Evolutionary conservation across 1,140 invertebrate genomes (phyloP).

Genomic region (Halesus radiatus): DNA sequence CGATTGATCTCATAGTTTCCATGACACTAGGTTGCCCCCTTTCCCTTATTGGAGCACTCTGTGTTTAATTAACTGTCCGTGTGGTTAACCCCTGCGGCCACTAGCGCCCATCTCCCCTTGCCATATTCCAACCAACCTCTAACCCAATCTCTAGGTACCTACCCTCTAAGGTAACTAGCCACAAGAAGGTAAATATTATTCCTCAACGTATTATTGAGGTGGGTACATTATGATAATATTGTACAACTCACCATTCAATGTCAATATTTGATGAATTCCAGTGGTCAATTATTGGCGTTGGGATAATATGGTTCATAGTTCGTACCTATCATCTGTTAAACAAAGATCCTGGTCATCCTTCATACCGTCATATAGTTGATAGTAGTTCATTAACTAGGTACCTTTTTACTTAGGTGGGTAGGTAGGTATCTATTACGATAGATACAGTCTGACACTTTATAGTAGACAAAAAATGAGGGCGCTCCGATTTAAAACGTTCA

Average conservation of each 20-base stretch:
- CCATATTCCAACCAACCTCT: not conserved
- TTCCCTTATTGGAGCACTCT: slow-evolving; percentile 26
- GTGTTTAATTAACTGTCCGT: slow-evolving; percentile 44
- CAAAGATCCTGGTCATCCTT: no score
- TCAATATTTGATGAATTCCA: no score
- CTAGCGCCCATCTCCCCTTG: not conserved
- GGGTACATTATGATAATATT: no score
- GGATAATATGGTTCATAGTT: not conserved
- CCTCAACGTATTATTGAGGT: not conserved
- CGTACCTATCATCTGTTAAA: no score
- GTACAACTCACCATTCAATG: no score
- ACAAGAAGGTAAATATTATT: not conserved
- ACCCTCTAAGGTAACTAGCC: not conserved
- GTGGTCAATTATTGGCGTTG: not conserved
- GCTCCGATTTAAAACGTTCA: no score
- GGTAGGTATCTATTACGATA: no score
- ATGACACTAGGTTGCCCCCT: not conserved
- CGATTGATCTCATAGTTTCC: not conserved
- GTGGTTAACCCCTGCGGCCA: slow-evolving; percentile 36
- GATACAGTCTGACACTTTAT: no score
- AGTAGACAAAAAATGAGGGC: no score
- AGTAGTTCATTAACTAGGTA: no score
- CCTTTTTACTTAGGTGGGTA: no score
- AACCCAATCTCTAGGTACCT: not conserved
- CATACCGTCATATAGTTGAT: no score